Percentiles rank a stretch among this genome's conserved stretches.
Evolutionary conservation across 2,113 vertebrate species (phyloP).

Genomic region (Poicephalus gulielmi): DNA sequence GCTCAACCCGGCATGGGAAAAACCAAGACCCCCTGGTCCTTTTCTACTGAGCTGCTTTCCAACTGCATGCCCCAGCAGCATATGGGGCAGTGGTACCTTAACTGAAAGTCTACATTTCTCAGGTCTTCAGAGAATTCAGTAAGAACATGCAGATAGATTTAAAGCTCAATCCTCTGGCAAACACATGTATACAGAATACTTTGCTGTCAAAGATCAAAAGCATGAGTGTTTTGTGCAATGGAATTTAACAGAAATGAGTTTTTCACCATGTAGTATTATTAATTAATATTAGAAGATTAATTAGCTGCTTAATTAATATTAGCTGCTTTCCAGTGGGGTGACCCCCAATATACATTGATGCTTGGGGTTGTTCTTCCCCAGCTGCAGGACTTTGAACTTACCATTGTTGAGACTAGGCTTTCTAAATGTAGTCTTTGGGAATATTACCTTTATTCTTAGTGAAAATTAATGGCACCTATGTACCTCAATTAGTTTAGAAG

Average conservation of each 20-base stretch:
- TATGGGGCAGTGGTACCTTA: neutral
- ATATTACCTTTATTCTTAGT: neutral
- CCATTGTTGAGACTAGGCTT: neutral
- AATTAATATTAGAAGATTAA: neutral
- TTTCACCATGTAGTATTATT: neutral
- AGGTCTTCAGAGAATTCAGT: neutral
- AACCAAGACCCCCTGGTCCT: fast-evolving
- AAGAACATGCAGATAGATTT: neutral
- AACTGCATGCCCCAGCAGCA: neutral
- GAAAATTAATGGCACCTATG: neutral
- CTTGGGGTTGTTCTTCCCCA: neutral
- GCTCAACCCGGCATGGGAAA: neutral
- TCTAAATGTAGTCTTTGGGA: neutral
- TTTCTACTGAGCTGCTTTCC: neutral
- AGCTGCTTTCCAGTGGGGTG: neutral
- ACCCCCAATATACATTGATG: neutral
- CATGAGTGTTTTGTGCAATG: neutral
- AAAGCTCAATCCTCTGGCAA: neutral
- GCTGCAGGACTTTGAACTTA: neutral
- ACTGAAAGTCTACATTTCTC: neutral
- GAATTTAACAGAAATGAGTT: neutral
- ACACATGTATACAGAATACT: neutral
- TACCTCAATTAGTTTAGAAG: neutral
- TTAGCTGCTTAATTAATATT: neutral
- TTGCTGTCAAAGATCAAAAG: neutral